Evolutionary conservation across 2,888 invertebrate species (phyloP), one percentile per base, ranked within the genome.

Genomic region (Cacoxenus indagator): DNA sequence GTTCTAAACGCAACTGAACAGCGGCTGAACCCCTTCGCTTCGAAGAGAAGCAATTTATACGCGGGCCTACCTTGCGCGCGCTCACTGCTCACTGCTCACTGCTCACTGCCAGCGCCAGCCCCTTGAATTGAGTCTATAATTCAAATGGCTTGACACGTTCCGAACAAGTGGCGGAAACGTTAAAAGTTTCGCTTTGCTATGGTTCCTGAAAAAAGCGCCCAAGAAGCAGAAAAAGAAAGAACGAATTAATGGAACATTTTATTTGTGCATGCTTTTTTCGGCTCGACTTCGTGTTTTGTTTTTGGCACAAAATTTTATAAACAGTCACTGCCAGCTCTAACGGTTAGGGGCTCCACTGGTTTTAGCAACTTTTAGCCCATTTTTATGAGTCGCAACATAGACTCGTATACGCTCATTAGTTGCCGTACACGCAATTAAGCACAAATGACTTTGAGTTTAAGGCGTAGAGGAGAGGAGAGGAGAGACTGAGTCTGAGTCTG

Each of bases 361-460:
- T 19, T 14, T 37, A 64, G 62, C 71, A 51, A n/a, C n/a, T n/a
- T 54, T 59, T 59, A 27, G 57, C 67, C 26, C 70, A 62, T 65
- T 62, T 64, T 54, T 54, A 70, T 74, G 70, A 65, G 67, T 69
- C 70, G 72, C 74, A 71, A 76, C 74, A 80, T 81, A 78, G 22
- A 51, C 17, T 22, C 22, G 19, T 51, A 22, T 51, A 78, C 76
- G 76, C 81, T 84, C 84, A 85, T 85, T 85, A 85, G 83, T 85
- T 84, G 80, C 78, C 82, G 84, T 84, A 85, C 85, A 85, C 85
- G 85, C 86, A 86, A 86, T 86, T 86, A 86, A 85, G 81, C 86
- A 86, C 86, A 86, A 86, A 86, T 80, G 85, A 85, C 82, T 84
- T 84, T 76, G 76, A 82, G 78, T 81, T n/a, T n/a, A n/a, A n/a